Conservation (phyloP, 2,797 vertebrate species). For the Meriones psammophilus region DNA sequence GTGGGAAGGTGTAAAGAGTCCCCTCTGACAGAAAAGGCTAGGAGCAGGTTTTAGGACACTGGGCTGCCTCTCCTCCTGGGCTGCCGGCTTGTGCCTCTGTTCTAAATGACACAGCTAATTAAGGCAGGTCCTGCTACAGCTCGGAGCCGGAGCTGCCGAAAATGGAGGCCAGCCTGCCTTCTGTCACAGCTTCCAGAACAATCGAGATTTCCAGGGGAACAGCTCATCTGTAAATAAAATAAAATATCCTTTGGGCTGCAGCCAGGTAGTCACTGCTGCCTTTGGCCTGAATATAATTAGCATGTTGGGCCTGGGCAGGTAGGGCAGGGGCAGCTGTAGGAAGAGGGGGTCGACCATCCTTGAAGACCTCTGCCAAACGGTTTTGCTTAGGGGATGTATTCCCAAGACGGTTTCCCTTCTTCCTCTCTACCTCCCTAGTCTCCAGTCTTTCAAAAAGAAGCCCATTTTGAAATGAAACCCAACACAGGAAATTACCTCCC, state of each 20-base stretch:
- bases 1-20: neutral
- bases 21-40: neutral
- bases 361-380: constrained; percentile 55
- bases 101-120: constrained; percentile 84
- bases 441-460: constrained; percentile 49
- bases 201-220: constrained; percentile 80
- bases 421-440: neutral
- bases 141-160: constrained; percentile 65
- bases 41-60: neutral
- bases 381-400: constrained; percentile 56
- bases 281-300: constrained; percentile 83
- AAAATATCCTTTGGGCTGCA: constrained; percentile 86
- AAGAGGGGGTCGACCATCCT: neutral
- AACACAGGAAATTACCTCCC: constrained; percentile 46
- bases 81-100: constrained; percentile 17
- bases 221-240: constrained; percentile 86
- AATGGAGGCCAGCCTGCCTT: constrained; percentile 60
- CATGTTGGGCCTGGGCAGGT: neutral
- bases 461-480: constrained; percentile 59
- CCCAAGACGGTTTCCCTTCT: neutral
- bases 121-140: constrained; percentile 74
- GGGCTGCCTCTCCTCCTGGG: constrained; percentile 17
- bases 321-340: neutral
- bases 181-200: constrained; percentile 81
- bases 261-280: constrained; percentile 80